phyloP scores from a whole-genome alignment of 1,140 invertebrate genomes.

The Piezodorus guildinii region DNA sequence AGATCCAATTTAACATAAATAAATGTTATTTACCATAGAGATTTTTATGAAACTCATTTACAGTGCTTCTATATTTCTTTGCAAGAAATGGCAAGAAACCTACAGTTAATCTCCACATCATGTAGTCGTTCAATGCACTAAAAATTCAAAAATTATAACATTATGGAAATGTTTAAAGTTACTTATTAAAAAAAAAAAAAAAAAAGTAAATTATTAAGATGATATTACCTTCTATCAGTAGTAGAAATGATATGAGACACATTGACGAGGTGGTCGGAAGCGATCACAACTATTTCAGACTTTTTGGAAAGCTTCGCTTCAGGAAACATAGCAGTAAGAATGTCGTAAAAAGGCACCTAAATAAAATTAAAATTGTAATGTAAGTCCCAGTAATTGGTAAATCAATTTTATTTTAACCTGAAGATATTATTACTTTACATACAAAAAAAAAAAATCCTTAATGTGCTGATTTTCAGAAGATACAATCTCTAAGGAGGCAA shows the following conservation, averaged over 20 bases:
- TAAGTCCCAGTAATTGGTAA: too few species aligned
- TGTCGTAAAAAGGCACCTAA: constrained; percentile 43
- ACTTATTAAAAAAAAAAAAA: constrained; percentile 9
- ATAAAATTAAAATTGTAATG: neutral
- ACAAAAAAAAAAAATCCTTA: too few species aligned
- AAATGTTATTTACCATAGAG: constrained; percentile 35
- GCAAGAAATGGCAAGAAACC: constrained; percentile 46
- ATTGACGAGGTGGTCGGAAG: constrained; percentile 40
- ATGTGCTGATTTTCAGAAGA: too few species aligned
- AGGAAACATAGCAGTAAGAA: constrained; percentile 44
- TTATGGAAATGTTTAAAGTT: constrained; percentile 11
- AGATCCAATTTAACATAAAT: neutral
- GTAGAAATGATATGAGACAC: constrained; percentile 43
- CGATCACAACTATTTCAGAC: constrained; percentile 42
- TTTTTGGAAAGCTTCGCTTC: constrained; percentile 38
- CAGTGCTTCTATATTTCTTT: constrained; percentile 39
- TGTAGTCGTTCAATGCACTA: constrained; percentile 47
- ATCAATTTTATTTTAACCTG: too few species aligned
- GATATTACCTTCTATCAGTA: constrained; percentile 40
- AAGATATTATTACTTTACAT: too few species aligned
- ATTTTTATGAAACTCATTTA: constrained; percentile 40
- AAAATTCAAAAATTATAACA: constrained; percentile 24
- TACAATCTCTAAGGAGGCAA: too few species aligned
- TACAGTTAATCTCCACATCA: constrained; percentile 45
- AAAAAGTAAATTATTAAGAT: neutral